Evolutionary conservation across 2,113 vertebrate genomes (phyloP), one percentile per base, ranked within the genome.

Genomic region (Larimichthys polyactis): DNA sequence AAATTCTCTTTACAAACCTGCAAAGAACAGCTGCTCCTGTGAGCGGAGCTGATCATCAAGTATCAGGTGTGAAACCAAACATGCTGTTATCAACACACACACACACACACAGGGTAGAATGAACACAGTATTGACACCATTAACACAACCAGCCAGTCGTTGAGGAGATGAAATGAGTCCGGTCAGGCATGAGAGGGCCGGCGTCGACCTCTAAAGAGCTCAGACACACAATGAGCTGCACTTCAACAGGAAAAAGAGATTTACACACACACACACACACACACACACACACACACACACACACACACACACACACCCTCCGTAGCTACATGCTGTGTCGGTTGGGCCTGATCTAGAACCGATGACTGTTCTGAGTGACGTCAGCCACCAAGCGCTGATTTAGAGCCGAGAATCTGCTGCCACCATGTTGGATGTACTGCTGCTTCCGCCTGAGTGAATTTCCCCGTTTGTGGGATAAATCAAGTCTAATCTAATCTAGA

Each of bases 121-220:
- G 57, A 81, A 88, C 71, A 77, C 79, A 55, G 81, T 58, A 84
- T 77, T 86, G 86, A 86, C 91, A 89, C 87, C 91, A 93, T 94
- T 91, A 94, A 90, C 88, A 78, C 71, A 55, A 88, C 11, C 90
- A 86, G 79, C 74, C 46, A 87, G 24, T 85, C 78, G 79, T 80
- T 81, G 66, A 85, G 85, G 69, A 88, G 81, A 90, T 80, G 73
- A 89, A 86, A 88, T 73, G 75, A 83, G 71, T 78, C 29, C 46
- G 36, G 72, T 82, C 83, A 79, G 71, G 75, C 85, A 54, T 82
- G 83, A 89, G 83, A 19, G 0, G 6, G 48, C 32, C 43, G 3
- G 3, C 40, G 49, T 66, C 46, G n/a, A 78, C 77, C 77, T 85
- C 64, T 55, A 70, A 66, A 66, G 63, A 72, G 71, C 70, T 54